Conservation (phyloP, 2,888 invertebrate genomes). For the Nemurella pictetii region DNA sequence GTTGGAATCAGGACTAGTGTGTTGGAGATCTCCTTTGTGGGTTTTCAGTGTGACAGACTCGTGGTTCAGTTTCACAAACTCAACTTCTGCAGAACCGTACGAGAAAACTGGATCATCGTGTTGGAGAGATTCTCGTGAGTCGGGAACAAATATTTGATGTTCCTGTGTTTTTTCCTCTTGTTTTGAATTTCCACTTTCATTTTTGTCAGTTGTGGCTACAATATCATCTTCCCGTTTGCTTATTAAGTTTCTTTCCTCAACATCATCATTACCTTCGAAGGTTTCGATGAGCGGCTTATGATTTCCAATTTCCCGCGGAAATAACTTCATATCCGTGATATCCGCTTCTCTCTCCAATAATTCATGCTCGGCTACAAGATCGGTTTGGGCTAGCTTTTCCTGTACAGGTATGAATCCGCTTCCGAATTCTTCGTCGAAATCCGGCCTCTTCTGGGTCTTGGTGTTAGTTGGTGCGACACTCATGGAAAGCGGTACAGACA, state of each 20-base stretch:
- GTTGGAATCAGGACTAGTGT: conserved; percentile 45
- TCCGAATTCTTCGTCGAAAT: conserved; percentile 35
- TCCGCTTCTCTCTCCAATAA: conserved; percentile 29
- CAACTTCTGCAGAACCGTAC: conserved; percentile 54
- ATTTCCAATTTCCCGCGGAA: not conserved
- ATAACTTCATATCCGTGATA: conserved; percentile 38
- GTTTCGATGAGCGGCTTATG: not conserved
- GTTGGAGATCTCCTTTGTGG: conserved; percentile 36
- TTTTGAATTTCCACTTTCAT: not conserved
- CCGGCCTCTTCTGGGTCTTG: not conserved
- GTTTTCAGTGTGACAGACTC: conserved; percentile 41
- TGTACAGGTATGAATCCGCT: conserved; percentile 27
- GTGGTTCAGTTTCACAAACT: conserved; percentile 54
- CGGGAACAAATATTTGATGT: conserved; percentile 27
- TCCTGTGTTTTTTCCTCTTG: not conserved
- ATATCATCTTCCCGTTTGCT: not conserved
- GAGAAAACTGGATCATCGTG: conserved; percentile 47
- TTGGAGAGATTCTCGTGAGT: conserved; percentile 43
- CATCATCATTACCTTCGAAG: conserved; percentile 27
- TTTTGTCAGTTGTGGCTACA: too few species aligned
- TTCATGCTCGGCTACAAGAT: not conserved
- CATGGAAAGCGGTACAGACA: conserved; percentile 40
- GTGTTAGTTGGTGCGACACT: conserved; percentile 31
- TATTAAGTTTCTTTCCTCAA: conserved; percentile 8
- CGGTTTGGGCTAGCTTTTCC: not conserved